Evolutionary conservation across 1,140 invertebrate genomes (phyloP).

Genomic region (Druon quercuslanigerum): DNA sequence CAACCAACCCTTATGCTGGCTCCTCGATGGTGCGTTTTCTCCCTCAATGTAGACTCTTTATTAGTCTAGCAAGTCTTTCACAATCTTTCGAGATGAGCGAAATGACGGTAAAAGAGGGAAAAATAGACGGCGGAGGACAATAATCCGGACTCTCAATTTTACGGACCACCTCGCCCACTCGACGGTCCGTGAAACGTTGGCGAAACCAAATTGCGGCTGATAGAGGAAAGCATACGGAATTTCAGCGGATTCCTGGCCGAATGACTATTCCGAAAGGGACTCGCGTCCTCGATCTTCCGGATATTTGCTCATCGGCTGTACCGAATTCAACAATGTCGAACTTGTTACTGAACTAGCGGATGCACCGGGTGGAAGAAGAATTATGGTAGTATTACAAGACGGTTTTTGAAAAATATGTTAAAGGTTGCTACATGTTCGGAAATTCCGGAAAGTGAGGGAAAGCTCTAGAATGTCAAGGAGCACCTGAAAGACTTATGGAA

Average conservation of each 20-base stretch:
- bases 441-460: too few species aligned
- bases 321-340: not conserved
- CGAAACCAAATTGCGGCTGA: constrained; percentile 53
- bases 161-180: constrained; percentile 57
- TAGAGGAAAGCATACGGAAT: constrained; percentile 20
- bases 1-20: not conserved
- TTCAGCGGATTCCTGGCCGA: constrained; percentile 25
- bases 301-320: constrained; percentile 13
- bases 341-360: not conserved
- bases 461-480: too few species aligned
- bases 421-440: too few species aligned
- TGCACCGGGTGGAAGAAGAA: not conserved
- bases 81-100: constrained; percentile 40
- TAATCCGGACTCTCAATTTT: constrained; percentile 66
- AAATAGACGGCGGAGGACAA: constrained; percentile 48
- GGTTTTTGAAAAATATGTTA: too few species aligned
- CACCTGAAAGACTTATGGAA: too few species aligned
- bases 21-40: not conserved
- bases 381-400: constrained; percentile 6
- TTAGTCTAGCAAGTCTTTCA: constrained; percentile 48
- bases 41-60: constrained; percentile 46
- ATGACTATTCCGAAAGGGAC: constrained; percentile 6
- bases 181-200: constrained; percentile 57
- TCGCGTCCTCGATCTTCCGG: constrained; percentile 5
- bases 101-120: constrained; percentile 35